Base-by-base conservation (phyloP, 2,113 vertebrate genomes). In the Alethe castanea region DNA sequence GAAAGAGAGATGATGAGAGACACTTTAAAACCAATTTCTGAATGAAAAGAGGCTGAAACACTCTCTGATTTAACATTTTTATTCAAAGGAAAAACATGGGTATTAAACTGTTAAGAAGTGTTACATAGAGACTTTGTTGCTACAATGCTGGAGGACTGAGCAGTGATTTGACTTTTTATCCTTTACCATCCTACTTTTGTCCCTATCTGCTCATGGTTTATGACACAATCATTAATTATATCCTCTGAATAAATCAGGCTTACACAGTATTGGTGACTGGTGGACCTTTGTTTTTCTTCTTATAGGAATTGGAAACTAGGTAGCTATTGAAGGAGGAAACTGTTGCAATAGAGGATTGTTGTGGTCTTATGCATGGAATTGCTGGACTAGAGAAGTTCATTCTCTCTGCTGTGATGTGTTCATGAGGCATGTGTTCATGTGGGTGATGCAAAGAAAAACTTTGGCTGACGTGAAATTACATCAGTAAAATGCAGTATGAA, bases 21-120 rank as follows among this genome's bases (percentile, higher is more conserved):
- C 65, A 72, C 87, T 95, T 95, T 94, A 92, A 90, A 95, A 96
- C 38, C 62, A 85, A 76, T 87, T 94, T 91, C 62, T 94, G 87
- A 85, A 92, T 94, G 85, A 94, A 94, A 94, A 77, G 54, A 82
- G 42, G 25, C 67, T 86, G 74, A 88, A 94, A 57, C 33, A 60
- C 38, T 92, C 84, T 90, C 84, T 92, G 81, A 85, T 95, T 89
- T 90, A 90, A 60, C 42, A 90, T 81, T 88, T 87, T 81, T 82
- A 91, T 93, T 95, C 79, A 94, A 89, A 80, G 54, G 22, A 54
- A 87, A 65, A 93, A 50, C 0, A 12, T 81, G 45, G 47, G 76
- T 91, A 88, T 96, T 92, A 88, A 86, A 77, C 42, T 79, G 44
- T 67, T 94, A 73, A 88, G 76, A 92, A 91, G 12, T 57, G 76